phyloP scores from a whole-genome alignment of 2,888 invertebrate genomes.

The Orthosia incerta region DNA sequence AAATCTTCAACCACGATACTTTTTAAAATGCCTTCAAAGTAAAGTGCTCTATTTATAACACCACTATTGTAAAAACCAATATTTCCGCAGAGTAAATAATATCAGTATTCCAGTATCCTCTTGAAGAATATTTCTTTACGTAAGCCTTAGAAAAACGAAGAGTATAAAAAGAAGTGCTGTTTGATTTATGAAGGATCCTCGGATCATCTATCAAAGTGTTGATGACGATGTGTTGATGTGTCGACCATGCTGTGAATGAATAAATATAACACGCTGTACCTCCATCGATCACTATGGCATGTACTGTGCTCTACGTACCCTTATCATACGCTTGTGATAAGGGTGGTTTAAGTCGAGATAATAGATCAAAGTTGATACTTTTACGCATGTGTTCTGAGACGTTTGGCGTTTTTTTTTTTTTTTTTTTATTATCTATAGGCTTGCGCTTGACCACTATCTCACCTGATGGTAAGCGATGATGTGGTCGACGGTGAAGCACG shows the following conservation, averaged over 20 bases:
- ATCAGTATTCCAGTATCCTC: neutral
- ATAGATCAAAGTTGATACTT: slow-evolving; percentile 10
- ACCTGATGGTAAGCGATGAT: too few species aligned
- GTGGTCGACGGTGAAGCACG: too few species aligned
- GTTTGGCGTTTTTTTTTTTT: too few species aligned
- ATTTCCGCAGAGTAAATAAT: slow-evolving; percentile 30
- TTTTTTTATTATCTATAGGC: too few species aligned
- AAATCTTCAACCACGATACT: neutral
- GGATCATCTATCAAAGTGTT: slow-evolving; percentile 56
- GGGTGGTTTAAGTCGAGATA: slow-evolving; percentile 21
- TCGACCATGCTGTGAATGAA: slow-evolving; percentile 30
- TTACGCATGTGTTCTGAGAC: neutral
- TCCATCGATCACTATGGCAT: slow-evolving; percentile 51
- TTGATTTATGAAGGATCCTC: slow-evolving; percentile 53
- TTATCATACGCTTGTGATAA: slow-evolving; percentile 14
- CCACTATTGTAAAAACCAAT: slow-evolving; percentile 18
- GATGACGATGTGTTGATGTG: slow-evolving; percentile 60
- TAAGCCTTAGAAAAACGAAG: slow-evolving; percentile 29
- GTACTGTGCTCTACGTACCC: neutral
- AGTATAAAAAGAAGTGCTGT: slow-evolving; percentile 37
- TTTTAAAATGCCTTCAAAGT: slow-evolving; percentile 4
- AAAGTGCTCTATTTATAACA: slow-evolving; percentile 27
- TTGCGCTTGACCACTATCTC: too few species aligned
- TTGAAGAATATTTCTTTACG: slow-evolving; percentile 9
- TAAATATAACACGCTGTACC: slow-evolving; percentile 42